Evolutionary conservation across 2,888 invertebrate genomes (phyloP), one percentile per base, ranked within the genome.

Genomic region (Cremastinae sp.): DNA sequence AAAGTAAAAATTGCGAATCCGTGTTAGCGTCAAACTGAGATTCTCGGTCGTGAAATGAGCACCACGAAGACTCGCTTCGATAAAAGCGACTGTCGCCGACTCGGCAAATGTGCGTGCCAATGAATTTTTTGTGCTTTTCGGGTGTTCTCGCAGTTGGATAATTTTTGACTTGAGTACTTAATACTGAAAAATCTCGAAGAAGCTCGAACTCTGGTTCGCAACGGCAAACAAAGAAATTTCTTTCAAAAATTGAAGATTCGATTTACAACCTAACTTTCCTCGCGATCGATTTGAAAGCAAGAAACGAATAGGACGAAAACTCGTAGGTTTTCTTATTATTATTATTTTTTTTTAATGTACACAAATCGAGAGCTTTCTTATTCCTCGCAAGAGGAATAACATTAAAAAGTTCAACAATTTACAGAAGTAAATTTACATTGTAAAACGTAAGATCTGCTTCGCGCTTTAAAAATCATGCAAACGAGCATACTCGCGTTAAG

Each of bases 401-500:
- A 10, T 16, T 34, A 53, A 73, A 72, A 59, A 43, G 59, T 38
- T 69, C 53, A 69, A 69, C 43, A 77, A 77, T 77, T 77, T 74
- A 74, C 74, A 77, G 43, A 56, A 34, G 65, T 74, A 76, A 76
- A 74, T 76, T 76, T 70, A 76, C 76, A 76, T 47, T 61, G 47
- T 74, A 61, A 56, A 64, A 74, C 22, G 56, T 18, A 43, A 41
- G 12, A 45, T 34, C 20, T 61, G 45, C 49, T 49, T 8, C 16
- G 61, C 43, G 22, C 8, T 9, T 36, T 20, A 51, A 47, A 16
- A 65, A 65, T 65, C 56, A 49, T 62, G 64, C 49, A 61, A 61
- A 36, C 34, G 22, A 38, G 28, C 53, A 47, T 58, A 51, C 16
- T 58, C 14, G 49, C 18, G 34, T 34, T 38, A 14, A 54, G 18